phyloP scores from a whole-genome alignment of 2,113 vertebrate genomes.

The Rhynchomys soricoides region DNA sequence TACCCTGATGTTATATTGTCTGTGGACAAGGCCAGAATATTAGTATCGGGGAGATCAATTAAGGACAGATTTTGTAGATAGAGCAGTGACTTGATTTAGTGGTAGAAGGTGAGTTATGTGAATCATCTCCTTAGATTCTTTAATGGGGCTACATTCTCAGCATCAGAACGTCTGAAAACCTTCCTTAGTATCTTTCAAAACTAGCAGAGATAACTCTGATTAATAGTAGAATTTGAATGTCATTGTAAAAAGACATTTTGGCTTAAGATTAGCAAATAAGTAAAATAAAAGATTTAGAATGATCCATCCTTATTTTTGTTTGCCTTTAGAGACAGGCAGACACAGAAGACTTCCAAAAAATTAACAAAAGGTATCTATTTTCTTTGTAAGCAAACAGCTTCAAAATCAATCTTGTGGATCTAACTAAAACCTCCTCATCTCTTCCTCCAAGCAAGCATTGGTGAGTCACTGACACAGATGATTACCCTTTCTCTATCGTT shows the following conservation, averaged over 20 bases:
- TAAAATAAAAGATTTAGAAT: not conserved
- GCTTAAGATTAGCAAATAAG: not conserved
- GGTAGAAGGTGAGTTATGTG: not conserved
- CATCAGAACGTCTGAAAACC: not conserved
- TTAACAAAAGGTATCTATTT: not conserved
- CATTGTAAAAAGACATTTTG: not conserved
- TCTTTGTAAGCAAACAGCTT: conserved; percentile 4
- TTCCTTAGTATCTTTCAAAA: not conserved
- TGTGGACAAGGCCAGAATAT: fast-evolving
- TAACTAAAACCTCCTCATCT: not conserved
- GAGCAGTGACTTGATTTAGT: not conserved
- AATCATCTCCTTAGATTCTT: not conserved
- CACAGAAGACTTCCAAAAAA: not conserved
- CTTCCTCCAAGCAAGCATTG: not conserved
- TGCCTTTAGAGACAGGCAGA: not conserved
- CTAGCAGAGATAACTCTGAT: not conserved
- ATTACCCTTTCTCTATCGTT: not conserved
- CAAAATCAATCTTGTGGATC: not conserved
- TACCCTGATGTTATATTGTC: not conserved
- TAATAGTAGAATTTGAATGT: not conserved
- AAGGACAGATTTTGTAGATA: not conserved
- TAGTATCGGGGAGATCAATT: not conserved
- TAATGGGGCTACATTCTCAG: not conserved
- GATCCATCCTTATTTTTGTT: not conserved
- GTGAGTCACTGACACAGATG: no score